Evolutionary conservation across 2,113 vertebrate species (phyloP).

Genomic region (Trichomycterus rosablanca): DNA sequence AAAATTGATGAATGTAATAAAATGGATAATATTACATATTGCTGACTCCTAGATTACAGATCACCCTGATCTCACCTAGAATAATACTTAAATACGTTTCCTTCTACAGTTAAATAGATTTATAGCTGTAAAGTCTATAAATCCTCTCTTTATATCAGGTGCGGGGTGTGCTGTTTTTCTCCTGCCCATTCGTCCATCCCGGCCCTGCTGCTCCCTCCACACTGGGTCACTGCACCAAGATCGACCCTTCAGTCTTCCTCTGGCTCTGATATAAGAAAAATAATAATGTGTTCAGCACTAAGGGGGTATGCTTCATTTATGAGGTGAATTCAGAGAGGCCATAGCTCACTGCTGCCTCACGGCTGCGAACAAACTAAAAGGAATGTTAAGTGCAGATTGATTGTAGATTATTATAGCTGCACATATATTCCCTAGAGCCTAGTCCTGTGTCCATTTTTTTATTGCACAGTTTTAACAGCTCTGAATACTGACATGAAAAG

Average conservation of each 20-base stretch:
- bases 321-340: slow-evolving; percentile 52
- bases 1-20: too few relatives aligned
- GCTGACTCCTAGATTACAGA: too few relatives aligned
- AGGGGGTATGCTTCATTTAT: slow-evolving; percentile 60
- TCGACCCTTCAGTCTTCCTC: slow-evolving; percentile 48
- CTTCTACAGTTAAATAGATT: neutral
- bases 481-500: neutral
- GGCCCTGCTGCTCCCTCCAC: neutral
- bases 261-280: slow-evolving; percentile 55
- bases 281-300: slow-evolving; percentile 54
- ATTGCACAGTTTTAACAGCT: slow-evolving; percentile 2
- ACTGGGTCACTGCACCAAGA: slow-evolving; percentile 38
- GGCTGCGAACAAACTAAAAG: slow-evolving; percentile 16
- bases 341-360: slow-evolving; percentile 45
- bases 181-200: slow-evolving; percentile 3
- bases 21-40: too few relatives aligned
- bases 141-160: neutral
- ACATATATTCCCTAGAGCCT: slow-evolving; percentile 23
- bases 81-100: too few relatives aligned
- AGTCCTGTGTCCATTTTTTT: slow-evolving; percentile 12
- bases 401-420: slow-evolving; percentile 35
- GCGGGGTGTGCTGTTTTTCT: neutral
- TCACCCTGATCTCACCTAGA: too few relatives aligned
- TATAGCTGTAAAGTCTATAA: neutral
- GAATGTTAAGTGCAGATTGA: slow-evolving; percentile 34